Base-by-base conservation (phyloP, 2,888 invertebrate genomes). In the Ophion costatus region DNA sequence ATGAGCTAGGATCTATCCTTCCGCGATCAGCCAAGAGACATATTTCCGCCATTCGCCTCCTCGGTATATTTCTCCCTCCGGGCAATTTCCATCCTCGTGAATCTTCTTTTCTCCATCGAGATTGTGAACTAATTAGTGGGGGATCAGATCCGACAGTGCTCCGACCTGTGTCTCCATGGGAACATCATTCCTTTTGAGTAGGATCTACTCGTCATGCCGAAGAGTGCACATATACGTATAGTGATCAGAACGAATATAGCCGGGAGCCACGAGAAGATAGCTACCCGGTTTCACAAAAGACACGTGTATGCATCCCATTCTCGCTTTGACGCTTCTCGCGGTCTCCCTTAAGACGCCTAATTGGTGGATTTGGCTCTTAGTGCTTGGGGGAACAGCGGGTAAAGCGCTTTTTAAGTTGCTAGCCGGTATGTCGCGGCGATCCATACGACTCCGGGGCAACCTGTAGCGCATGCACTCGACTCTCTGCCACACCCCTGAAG, bases 321-420 rank as follows among this genome's bases (percentile, higher is more conserved):
- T 76, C 69, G 59, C 77, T 83, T 85, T 85, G 83, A 80, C 77
- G 85, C 77, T 85, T 78, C 33, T 75, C 69, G 66, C 17, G 71
- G 59, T 69, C 71, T 67, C 75, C 78, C 57, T 83, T 70, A 83
- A 84, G 86, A 85, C 85, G 85, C 85, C 88, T 90, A 90, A 90
- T 90, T 88, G 89, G 82, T 85, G 81, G 87, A 90, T 88, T 89
- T 86, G 85, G 84, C 83, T 85, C 38, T 64, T 79, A 84, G 88
- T 88, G 87, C 89, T 90, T 86, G 51, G 24, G 51, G 57, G 51
- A 63, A 17, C 10, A 17, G 24, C 20, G 86, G 85, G 87, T 87
- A 89, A 90, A 91, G 88, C 90, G 86, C 90, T 89, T 90, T 91
- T 91, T 90, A 91, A 91, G 90, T 90, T 90, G 83, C 85, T 87